A percentile compares a stretch with the other conserved stretches of the same genome.
phyloP scores from a whole-genome alignment of 2,888 invertebrate species.

The Empis stercorea region DNA sequence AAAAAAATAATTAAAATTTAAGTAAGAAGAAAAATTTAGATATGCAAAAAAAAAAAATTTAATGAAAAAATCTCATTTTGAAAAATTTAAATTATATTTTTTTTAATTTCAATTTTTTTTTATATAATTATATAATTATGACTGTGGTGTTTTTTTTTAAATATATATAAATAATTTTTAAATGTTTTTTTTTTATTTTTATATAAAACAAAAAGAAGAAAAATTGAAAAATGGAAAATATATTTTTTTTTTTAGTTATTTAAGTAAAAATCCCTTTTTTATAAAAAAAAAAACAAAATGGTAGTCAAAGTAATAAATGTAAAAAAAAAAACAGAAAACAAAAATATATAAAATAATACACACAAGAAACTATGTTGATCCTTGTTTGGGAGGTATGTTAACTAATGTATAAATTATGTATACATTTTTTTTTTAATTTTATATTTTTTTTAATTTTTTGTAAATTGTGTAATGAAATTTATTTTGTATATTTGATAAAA shows the following conservation, averaged over 20 bases:
- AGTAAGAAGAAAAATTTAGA: too few relatives aligned
- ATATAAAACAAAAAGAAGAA: too few relatives aligned
- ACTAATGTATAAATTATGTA: constrained; percentile 14
- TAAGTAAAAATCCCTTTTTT: too few relatives aligned
- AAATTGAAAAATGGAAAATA: too few relatives aligned
- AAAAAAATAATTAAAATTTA: too few relatives aligned
- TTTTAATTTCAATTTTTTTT: not conserved
- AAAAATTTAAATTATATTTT: not conserved
- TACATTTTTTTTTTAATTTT: constrained; percentile 10
- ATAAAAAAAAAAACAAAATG: constrained; percentile 3
- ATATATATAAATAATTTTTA: not conserved
- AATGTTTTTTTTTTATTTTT: too few relatives aligned
- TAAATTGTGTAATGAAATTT: constrained; percentile 11
- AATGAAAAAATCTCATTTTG: too few relatives aligned
- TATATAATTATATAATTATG: constrained; percentile 1
- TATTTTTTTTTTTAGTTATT: too few relatives aligned
- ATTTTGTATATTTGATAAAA: not conserved
- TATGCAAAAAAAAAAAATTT: too few relatives aligned
- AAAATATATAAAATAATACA: constrained; percentile 8
- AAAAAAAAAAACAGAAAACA: constrained; percentile 9
- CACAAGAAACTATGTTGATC: constrained; percentile 15
- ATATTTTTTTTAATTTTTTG: constrained; percentile 8
- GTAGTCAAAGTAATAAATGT: constrained; percentile 18
- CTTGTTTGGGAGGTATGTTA: constrained; percentile 19
- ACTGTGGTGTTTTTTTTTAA: constrained; percentile 13